A percentile compares a stretch with the other conserved stretches of the same genome.
Evolutionary conservation across 1,140 invertebrate species (phyloP).

Genomic region (Hydropsyche tenuis): DNA sequence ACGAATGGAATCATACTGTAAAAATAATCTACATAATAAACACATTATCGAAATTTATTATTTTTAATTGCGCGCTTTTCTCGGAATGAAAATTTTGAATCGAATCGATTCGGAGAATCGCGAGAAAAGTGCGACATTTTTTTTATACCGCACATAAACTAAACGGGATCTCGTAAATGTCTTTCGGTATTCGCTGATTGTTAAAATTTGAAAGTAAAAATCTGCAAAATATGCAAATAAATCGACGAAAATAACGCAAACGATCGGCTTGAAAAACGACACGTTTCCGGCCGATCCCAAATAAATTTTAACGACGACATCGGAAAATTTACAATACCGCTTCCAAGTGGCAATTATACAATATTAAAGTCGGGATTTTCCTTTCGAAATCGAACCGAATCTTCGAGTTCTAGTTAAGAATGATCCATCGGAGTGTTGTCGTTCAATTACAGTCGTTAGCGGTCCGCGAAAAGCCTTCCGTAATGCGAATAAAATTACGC

Average conservation of each 20-base stretch:
- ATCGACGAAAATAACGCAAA: too few species aligned
- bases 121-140: too few species aligned
- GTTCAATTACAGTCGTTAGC: background rate
- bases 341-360: background rate
- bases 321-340: constrained; percentile 4
- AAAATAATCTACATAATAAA: too few species aligned
- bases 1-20: too few species aligned
- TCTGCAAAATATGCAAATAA: too few species aligned
- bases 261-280: background rate
- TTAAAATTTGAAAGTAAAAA: background rate
- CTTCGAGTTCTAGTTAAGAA: background rate
- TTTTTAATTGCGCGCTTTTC: too few species aligned
- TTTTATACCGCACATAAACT: too few species aligned
- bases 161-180: background rate
- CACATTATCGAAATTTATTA: too few species aligned
- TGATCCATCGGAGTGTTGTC: background rate
- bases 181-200: background rate
- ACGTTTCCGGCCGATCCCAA: constrained; percentile 17
- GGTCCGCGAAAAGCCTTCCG: background rate
- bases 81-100: too few species aligned
- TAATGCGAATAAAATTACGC: constrained; percentile 12
- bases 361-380: too few species aligned
- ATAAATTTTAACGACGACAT: background rate
- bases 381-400: background rate
- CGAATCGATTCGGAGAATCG: too few species aligned